These are phyloP conservation scores for Epizoanthus ramosus DNA, from an alignment of 92 coral and sea anemone genomes.

Conservation along the genomic window DNA sequence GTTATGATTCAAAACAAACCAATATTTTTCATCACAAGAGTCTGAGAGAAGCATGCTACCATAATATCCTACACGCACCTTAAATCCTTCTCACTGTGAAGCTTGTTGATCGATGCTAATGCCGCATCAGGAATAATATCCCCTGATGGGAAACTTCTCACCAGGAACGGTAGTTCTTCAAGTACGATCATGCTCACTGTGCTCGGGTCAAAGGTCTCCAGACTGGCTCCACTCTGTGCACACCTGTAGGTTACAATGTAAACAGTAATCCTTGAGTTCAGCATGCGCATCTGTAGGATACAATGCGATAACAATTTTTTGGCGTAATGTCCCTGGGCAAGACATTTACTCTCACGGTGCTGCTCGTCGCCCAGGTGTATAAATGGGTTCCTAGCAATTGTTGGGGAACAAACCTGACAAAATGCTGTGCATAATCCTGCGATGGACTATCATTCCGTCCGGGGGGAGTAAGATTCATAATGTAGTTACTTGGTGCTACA, in stretches of 20 bases:
- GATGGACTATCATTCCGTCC: no score
- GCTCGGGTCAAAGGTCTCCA: slow-evolving; percentile 82
- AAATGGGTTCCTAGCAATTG: no score
- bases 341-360: no score
- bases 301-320: no score
- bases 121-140: slow-evolving; percentile 67
- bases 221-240: slow-evolving; percentile 54
- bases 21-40: background rate
- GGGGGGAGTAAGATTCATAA: no score
- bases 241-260: slow-evolving; percentile 36
- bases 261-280: background rate
- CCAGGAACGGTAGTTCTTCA: slow-evolving; percentile 75
- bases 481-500: no score
- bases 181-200: slow-evolving; percentile 78
- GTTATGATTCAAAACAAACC: no score
- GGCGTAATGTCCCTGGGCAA: no score
- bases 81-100: slow-evolving; percentile 53
- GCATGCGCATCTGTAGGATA: no score
- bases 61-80: slow-evolving; percentile 50
- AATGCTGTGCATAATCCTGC: no score
- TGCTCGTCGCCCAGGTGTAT: no score
- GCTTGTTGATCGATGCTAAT: slow-evolving; percentile 39
- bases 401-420: no score
- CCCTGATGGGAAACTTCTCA: slow-evolving; percentile 55
- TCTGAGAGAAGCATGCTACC: background rate